Evolutionary conservation across 1,140 invertebrate species (phyloP).

Genomic region (Apis cerana): DNA sequence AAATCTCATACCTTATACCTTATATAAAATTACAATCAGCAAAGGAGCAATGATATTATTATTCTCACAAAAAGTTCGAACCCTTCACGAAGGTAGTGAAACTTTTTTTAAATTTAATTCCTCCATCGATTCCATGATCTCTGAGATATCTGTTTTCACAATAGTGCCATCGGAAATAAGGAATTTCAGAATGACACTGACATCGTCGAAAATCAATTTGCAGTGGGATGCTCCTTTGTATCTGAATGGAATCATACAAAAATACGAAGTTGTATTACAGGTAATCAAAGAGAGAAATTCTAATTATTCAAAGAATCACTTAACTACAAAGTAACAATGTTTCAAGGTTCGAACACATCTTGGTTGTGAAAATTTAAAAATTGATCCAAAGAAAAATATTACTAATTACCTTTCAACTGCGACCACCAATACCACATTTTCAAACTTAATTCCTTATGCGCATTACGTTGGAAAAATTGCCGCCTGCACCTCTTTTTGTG

Average conservation of each 20-base stretch:
- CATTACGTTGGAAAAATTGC: constrained; percentile 36
- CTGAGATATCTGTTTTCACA: neutral
- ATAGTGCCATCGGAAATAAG: constrained; percentile 47
- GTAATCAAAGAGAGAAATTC: constrained; percentile 33
- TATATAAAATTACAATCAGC: constrained; percentile 30
- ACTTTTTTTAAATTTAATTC: neutral
- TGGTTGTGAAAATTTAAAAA: constrained; percentile 5
- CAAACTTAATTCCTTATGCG: constrained; percentile 44
- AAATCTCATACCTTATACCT: constrained; percentile 9
- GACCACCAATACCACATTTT: neutral
- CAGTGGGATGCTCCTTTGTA: constrained; percentile 40
- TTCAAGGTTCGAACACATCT: constrained; percentile 7
- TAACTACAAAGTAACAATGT: neutral
- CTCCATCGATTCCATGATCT: neutral
- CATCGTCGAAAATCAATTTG: neutral
- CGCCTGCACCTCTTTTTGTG: constrained; percentile 40
- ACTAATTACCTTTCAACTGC: neutral
- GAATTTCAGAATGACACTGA: neutral
- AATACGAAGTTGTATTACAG: constrained; percentile 45
- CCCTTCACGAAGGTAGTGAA: constrained; percentile 51
- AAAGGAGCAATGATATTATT: neutral
- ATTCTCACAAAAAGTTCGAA: constrained; percentile 29
- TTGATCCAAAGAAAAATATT: neutral
- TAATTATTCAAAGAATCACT: neutral
- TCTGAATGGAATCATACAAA: constrained; percentile 37